Evolutionary conservation across 2,888 invertebrate genomes (phyloP).

Genomic region (Chaitophorus viminalis): DNA sequence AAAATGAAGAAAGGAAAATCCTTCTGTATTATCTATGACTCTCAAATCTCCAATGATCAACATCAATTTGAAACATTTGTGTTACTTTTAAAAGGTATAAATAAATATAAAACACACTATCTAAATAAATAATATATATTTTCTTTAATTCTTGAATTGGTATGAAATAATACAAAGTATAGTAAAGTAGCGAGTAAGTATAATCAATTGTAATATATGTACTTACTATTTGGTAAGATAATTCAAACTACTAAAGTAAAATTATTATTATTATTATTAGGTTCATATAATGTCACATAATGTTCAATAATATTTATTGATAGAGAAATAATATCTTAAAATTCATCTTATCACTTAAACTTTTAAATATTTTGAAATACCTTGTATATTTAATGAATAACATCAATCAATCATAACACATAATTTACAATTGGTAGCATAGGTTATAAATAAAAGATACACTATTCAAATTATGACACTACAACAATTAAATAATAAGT

Average conservation of each 20-base stretch:
- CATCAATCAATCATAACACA: constrained; percentile 3
- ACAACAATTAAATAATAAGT: background rate
- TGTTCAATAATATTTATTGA: background rate
- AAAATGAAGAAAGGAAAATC: too few relatives aligned
- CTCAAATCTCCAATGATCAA: too few relatives aligned
- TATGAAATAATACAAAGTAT: background rate
- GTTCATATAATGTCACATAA: background rate
- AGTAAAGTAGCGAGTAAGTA: background rate
- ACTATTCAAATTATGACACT: constrained; percentile 12
- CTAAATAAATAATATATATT: background rate
- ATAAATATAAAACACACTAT: background rate
- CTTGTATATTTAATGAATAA: background rate
- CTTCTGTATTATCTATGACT: too few relatives aligned
- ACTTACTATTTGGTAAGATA: background rate
- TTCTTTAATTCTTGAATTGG: background rate
- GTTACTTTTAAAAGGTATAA: too few relatives aligned
- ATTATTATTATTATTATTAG: background rate
- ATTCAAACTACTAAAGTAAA: background rate
- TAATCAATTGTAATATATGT: background rate
- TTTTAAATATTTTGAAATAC: constrained; percentile 20
- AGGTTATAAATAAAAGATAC: background rate
- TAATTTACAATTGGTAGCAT: background rate
- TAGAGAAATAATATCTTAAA: background rate
- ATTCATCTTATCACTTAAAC: background rate
- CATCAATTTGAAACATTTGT: too few relatives aligned